Base-by-base conservation (phyloP, 2,113 vertebrate genomes). In the Grammatotria lemairii region DNA sequence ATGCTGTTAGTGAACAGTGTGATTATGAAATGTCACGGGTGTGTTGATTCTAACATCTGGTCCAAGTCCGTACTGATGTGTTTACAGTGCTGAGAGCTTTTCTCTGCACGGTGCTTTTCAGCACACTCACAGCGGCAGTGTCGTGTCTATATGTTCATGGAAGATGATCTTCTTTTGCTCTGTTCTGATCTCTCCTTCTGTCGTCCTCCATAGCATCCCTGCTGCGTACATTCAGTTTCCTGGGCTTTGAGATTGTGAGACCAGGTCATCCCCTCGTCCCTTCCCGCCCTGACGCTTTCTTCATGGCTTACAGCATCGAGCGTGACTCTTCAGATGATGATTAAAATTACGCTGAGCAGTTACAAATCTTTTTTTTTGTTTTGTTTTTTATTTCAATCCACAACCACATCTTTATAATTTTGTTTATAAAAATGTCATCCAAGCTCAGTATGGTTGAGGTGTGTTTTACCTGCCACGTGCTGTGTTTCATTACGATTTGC, bases 161-260 rank as follows among this genome's bases (percentile, higher is more conserved):
- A 57, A 58, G 6, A 57, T 57, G n/a, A 31, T 40, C 17, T 19
- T 17, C 3, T n/a, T 63, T 47, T 19, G n/a, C 38, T 23, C 13
- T 10, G 38, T 73, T 45, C 38, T 38, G 31, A 14, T 82, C 7
- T 49, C 13, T 2, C 33, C 13, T 2, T 35, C 0, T 57, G 4
- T 60, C 1, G 4, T 19, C 88, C 78, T 17, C 81, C 82, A 31
- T 95, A 98, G 98, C 98, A 94, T 97, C 97, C 85, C 94, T 99
- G 93, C 97, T 99, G 95, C 97, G 98, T 47, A 99, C 98, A 57
- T 99, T 99, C 97, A 98, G 98, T 97, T 99, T 99, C 96, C 96
- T 99, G 97, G 99, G 98, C 98, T 99, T 99, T 98, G 98, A 99
- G 98, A 99, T 99, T 98, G 99, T 99, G 97, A 98, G 97, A 98